phyloP scores from a whole-genome alignment of 2,797 vertebrate species.

The Luscinia megarhynchos region DNA sequence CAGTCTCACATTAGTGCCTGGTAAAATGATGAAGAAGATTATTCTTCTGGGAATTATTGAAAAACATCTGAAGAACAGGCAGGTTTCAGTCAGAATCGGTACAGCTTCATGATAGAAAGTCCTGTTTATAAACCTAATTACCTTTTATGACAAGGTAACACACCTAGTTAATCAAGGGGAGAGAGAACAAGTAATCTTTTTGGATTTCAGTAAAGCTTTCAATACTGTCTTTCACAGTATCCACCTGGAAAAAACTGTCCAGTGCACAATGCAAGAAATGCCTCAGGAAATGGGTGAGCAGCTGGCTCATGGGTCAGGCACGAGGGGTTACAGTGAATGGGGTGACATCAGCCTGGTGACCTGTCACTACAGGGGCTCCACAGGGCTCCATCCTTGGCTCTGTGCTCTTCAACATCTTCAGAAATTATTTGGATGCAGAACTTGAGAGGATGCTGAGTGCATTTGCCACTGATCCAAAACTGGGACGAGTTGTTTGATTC shows the following conservation, averaged over 20 bases:
- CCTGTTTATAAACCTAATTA: background rate
- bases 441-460: background rate
- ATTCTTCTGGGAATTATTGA: background rate
- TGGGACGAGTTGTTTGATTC: background rate
- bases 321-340: too few relatives aligned
- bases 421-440: background rate
- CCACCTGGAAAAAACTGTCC: too few relatives aligned
- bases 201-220: background rate
- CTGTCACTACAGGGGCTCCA: background rate
- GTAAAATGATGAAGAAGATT: background rate
- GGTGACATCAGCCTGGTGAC: background rate
- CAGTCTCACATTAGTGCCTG: background rate
- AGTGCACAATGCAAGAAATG: background rate
- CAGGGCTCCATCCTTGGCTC: background rate
- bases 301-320: rapidly evolving
- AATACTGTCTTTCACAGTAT: background rate
- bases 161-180: background rate
- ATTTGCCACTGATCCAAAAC: background rate
- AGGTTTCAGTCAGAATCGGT: rapidly evolving
- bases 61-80: background rate
- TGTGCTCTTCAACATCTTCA: background rate
- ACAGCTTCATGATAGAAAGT: rapidly evolving
- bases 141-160: background rate
- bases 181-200: background rate
- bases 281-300: rapidly evolving